Base-by-base conservation (phyloP, 1,140 invertebrate genomes). In the Leguminivora glycinivorella region DNA sequence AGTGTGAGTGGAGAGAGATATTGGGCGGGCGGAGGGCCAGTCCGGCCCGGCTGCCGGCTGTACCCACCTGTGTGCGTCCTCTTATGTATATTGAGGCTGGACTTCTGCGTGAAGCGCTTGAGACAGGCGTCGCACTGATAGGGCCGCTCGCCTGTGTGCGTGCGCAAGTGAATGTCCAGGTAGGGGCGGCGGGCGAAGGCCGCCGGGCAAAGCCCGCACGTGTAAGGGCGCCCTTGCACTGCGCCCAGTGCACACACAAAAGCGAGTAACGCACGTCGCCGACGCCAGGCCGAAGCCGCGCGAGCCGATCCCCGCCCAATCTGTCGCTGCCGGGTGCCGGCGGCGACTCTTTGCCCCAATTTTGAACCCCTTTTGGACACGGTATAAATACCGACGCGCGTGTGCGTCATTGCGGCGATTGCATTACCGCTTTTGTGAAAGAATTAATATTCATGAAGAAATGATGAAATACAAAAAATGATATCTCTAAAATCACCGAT, bases 81-180 rank as follows among this genome's bases (percentile, higher is more conserved):
- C 85, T 95, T 95, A 92, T 96, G 95, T 80, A 96, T 95, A 92
- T 96, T 94, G 74, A 95, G 90, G 83, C 94, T 94, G 80, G 94
- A 94, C 87, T 95, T 95, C 83, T 95, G 94, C 73, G 94, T 94
- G 90, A 95, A 95, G 89, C 94, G 92, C 83, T 94, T 94, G 74
- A 94, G 93, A 83, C 94, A 94, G 72, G 93, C 91, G 80, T 94
- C 93, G 89, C 95, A 96, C 90, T 94, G 93, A 94, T 95, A 92
- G 93, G 95, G 83, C 76, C 94, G 91, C 86, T 95, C 95, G 74
- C 95, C 95, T 73, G 95, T 95, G 86, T 95, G 95, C 76, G 95
- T 95, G 88, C 95, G 92, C 92, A 95, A 94, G 91, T 96, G 95
- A 87, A 95, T 95, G 92, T 95, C 93, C 74, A 94, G 90, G 83